A percentile compares a stretch with the other conserved stretches of the same genome.
phyloP scores from a whole-genome alignment of 2,113 vertebrate genomes.

The Chroicocephalus ridibundus region DNA sequence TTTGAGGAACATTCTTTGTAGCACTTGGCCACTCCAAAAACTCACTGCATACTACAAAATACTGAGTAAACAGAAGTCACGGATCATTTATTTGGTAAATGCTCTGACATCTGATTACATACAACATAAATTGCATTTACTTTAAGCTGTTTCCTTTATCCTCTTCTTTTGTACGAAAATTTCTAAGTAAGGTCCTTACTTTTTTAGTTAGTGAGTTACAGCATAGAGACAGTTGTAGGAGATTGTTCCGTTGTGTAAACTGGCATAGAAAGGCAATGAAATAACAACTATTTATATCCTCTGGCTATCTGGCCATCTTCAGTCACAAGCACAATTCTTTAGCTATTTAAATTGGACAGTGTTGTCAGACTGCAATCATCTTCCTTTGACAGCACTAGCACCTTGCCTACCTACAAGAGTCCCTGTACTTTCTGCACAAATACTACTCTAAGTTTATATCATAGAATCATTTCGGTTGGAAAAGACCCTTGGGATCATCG shows the following conservation, averaged over 20 bases:
- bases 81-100: background rate
- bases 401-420: background rate
- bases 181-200: background rate
- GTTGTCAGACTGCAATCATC: background rate
- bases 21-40: background rate
- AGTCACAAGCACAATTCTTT: background rate
- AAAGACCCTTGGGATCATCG: no score
- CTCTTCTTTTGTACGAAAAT: background rate
- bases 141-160: background rate
- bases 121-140: background rate
- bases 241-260: background rate
- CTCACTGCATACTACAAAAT: background rate
- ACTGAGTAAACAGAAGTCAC: background rate
- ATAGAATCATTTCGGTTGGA: no score
- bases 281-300: background rate
- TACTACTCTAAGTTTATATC: background rate
- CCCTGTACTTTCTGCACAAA: background rate
- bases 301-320: background rate
- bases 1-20: background rate
- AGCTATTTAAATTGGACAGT: background rate
- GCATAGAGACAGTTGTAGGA: background rate
- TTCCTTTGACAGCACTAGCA: background rate
- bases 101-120: background rate
- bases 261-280: background rate
- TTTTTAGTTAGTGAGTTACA: background rate